Percentiles rank a stretch among this genome's conserved stretches.
These are phyloP conservation scores for Leptestheria dahalacensis DNA, from an alignment of 1,140 invertebrate genomes.

Conservation along the genomic window DNA sequence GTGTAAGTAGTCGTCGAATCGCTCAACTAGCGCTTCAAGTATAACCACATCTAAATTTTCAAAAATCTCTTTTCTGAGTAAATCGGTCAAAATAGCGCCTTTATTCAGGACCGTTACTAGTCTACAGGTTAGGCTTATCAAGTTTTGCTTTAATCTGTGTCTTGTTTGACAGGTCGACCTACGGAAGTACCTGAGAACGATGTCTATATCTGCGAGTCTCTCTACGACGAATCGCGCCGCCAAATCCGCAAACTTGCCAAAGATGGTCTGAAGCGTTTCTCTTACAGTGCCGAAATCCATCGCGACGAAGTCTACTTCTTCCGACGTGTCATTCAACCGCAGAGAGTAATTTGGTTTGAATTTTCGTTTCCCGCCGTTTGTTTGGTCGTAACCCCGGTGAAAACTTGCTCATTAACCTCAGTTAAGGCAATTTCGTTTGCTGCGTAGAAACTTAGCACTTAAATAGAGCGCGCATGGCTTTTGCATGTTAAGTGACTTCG, in stretches of 20 bases:
- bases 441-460: neutral
- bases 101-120: too few relatives aligned
- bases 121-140: too few relatives aligned
- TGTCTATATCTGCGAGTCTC: slow-evolving; percentile 82
- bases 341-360: slow-evolving; percentile 3
- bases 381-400: too few relatives aligned
- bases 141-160: slow-evolving; percentile 15
- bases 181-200: slow-evolving; percentile 88
- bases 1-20: slow-evolving; percentile 40
- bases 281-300: slow-evolving; percentile 61
- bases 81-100: too few relatives aligned
- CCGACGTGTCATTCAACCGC: slow-evolving; percentile 23
- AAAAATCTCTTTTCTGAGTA: neutral
- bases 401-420: too few relatives aligned
- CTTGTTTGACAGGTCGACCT: slow-evolving; percentile 50
- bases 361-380: too few relatives aligned
- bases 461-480: neutral
- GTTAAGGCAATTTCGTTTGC: too few relatives aligned
- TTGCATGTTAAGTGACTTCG: neutral
- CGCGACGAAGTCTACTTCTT: slow-evolving; percentile 90
- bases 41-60: neutral
- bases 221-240: slow-evolving; percentile 78
- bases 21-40: too few relatives aligned
- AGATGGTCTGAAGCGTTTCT: slow-evolving; percentile 64
- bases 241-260: slow-evolving; percentile 54